Conservation (phyloP, 2,797 vertebrate genomes). For the Halcyon smyrnensis region DNA sequence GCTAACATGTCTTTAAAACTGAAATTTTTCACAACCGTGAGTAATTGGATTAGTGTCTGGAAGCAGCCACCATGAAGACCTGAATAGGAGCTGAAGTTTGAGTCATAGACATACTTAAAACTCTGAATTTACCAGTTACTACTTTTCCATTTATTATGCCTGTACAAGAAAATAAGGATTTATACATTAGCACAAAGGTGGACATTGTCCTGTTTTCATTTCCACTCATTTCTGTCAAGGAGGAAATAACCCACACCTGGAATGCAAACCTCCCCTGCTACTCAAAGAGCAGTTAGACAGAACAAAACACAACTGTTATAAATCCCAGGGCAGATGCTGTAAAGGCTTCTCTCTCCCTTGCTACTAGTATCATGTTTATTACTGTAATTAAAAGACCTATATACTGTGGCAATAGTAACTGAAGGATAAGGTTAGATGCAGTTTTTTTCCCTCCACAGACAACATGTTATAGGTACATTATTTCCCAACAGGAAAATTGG, state of each 20-base stretch:
- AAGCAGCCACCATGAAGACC: neutral
- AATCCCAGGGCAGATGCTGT: neutral
- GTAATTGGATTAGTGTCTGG: neutral
- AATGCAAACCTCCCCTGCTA: conserved; percentile 21
- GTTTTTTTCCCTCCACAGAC: neutral
- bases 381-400: neutral
- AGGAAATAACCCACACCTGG: conserved; percentile 42
- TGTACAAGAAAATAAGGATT: neutral
- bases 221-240: conserved; percentile 21
- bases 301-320: conserved; percentile 26
- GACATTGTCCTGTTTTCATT: neutral
- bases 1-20: neutral
- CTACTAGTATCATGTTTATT: neutral
- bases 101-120: neutral
- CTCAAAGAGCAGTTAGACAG: neutral
- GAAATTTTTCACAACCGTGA: conserved; percentile 22
- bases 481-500: neutral
- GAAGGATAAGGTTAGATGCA: neutral
- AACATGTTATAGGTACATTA: neutral
- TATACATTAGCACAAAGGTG: conserved; percentile 3
- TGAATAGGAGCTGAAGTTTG: neutral
- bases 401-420: neutral
- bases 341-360: neutral
- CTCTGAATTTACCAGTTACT: neutral
- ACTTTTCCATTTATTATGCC: neutral